Evolutionary conservation across 2,888 invertebrate genomes (phyloP).

Genomic region (Vesta saturnalis): DNA sequence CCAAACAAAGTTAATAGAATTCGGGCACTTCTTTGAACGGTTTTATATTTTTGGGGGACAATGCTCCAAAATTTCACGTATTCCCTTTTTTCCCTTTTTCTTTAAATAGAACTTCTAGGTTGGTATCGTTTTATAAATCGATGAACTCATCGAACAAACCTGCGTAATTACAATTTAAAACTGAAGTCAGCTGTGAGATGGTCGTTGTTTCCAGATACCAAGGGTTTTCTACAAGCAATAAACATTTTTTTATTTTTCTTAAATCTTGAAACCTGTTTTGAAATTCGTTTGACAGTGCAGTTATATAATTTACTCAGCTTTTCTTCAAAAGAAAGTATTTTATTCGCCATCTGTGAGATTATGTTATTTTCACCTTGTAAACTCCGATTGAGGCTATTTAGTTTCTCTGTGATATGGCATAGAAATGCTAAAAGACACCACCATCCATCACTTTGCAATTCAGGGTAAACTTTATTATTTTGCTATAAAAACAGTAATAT

Average conservation of each 20-base stretch:
- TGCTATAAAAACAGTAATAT: not conserved
- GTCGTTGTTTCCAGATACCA: not conserved
- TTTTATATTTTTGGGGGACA: not conserved
- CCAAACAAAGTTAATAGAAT: not conserved
- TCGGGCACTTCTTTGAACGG: not conserved
- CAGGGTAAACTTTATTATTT: not conserved
- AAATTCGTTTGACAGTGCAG: not conserved
- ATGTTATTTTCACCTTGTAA: conserved; percentile 3
- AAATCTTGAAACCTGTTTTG: not conserved
- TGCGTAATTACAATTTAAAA: conserved; percentile 1
- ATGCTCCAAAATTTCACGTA: conserved; percentile 3
- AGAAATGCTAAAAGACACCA: conserved; percentile 5
- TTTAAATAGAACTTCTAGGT: not conserved
- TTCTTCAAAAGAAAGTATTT: not conserved
- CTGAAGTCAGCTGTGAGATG: not conserved
- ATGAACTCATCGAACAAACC: not conserved
- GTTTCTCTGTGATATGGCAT: conserved; percentile 1
- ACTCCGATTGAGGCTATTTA: not conserved
- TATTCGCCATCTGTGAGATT: not conserved
- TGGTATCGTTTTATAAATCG: not conserved
- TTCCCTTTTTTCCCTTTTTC: not conserved
- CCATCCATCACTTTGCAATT: not conserved
- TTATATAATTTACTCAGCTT: not conserved
- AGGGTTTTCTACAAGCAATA: not conserved
- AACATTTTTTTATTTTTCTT: not conserved